Base-by-base conservation (phyloP, 1,140 invertebrate species). In the Hormaphis cornu region DNA sequence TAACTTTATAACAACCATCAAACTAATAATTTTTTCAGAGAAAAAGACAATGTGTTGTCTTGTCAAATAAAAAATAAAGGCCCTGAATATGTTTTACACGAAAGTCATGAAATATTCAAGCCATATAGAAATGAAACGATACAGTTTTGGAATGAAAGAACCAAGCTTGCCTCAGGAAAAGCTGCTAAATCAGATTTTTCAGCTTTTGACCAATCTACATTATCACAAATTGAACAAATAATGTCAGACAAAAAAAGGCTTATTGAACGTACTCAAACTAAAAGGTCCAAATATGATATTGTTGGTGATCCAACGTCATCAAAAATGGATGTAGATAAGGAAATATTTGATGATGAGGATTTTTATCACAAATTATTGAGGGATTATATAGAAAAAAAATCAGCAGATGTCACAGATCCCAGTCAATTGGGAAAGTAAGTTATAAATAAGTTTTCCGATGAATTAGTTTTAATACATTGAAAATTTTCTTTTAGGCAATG, bases 311-410 rank as follows among this genome's bases (percentile, higher is more conserved):
- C 48, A 35, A 33, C 52, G 40, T 40, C 46, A 48, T 35, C 56
- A 71, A 73, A 78, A 37, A 83, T 87, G 74, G 85, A 88, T 73
- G 85, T 86, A 72, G 87, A 93, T 78, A 70, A 79, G 0, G 91
- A 98, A 81, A 90, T 97, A 75, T 98, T 92, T 81, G 94, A 98
- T 78, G 95, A 98, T 78, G 89, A 89, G 77, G 95, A 98, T 78
- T 98, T 97, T 77, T 98, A 98, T 80, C 93, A 97, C 78, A 89
- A 94, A 75, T 77, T 97, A 22, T 79, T 98, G 26, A 81, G 92
- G 71, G 93, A 97, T 76, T 80, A 97, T 16, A 95, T 98, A 73
- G 92, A 97, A 77, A 86, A 86, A 59, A 96, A 95, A 81, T 88
- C 90, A 8, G 81, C 85, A 24, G 86, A 89, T 74, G 81, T 90